Conservation (phyloP, 2,888 invertebrate species). For the Xylophagus ater region DNA sequence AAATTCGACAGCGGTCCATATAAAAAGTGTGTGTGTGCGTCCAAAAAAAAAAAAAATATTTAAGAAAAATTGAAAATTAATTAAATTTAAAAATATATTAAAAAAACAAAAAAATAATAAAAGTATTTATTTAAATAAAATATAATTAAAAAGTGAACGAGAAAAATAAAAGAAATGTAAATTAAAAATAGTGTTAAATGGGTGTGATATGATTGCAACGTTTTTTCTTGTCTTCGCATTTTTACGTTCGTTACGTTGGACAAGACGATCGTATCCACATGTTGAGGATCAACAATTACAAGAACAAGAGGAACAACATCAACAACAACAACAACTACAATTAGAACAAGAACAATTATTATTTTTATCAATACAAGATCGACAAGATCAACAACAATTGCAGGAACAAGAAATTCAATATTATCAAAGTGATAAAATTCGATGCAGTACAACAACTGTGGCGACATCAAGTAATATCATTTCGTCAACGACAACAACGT, state of each 20-base stretch:
- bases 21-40: not conserved
- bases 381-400: constrained; percentile 8
- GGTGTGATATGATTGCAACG: constrained; percentile 36
- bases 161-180: constrained; percentile 6
- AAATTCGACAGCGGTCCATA: too few relatives aligned
- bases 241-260: constrained; percentile 39
- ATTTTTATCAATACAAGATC: too few relatives aligned
- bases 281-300: constrained; percentile 18
- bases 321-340: constrained; percentile 11
- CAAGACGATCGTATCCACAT: constrained; percentile 20
- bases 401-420: constrained; percentile 2
- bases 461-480: too few relatives aligned
- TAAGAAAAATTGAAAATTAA: not conserved
- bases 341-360: too few relatives aligned
- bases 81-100: not conserved
- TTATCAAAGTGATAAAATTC: too few relatives aligned
- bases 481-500: constrained; percentile 3
- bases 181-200: too few relatives aligned
- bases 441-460: too few relatives aligned
- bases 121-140: constrained; percentile 11
- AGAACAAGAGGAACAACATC: constrained; percentile 13
- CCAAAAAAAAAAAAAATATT: not conserved
- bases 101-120: constrained; percentile 6
- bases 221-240: constrained; percentile 38
- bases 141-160: constrained; percentile 10